phyloP scores from a whole-genome alignment of 64 coral and sea anemone species.

The Dendrophyllia cribrosa region DNA sequence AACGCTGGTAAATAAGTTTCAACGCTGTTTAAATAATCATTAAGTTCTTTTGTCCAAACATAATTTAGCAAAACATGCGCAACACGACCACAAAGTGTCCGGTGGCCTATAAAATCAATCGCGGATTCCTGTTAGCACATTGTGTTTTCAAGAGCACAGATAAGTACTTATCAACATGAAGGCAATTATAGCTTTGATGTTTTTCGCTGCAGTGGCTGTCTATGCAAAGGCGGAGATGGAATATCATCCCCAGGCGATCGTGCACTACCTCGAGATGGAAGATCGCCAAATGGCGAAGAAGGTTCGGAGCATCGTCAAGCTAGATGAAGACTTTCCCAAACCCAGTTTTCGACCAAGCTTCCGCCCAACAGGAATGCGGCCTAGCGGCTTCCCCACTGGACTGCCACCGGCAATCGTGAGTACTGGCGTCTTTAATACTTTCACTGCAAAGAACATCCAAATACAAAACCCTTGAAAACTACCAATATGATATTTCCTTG shows the following conservation, averaged over 20 bases:
- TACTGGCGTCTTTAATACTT: too few relatives aligned
- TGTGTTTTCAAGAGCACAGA: conserved; percentile 13
- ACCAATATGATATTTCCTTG: too few relatives aligned
- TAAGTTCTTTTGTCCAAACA: background rate
- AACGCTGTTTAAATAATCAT: background rate
- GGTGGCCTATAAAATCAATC: background rate
- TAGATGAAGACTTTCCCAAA: background rate
- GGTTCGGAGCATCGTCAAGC: background rate
- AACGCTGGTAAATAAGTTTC: background rate
- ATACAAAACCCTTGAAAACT: too few relatives aligned
- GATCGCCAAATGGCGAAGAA: background rate
- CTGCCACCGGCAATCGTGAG: background rate
- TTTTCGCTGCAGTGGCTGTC: background rate
- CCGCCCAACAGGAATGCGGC: too few relatives aligned
- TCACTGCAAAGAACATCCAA: too few relatives aligned
- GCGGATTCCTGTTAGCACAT: background rate
- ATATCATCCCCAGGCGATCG: background rate
- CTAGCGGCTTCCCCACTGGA: background rate
- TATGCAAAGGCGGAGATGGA: background rate
- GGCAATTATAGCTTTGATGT: background rate
- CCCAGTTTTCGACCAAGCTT: background rate
- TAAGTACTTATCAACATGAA: conserved; percentile 1
- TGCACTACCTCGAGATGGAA: background rate
- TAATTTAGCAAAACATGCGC: background rate
- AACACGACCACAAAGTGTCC: background rate